phyloP scores from a whole-genome alignment of 2,888 invertebrate species.

The Spialia ferax region DNA sequence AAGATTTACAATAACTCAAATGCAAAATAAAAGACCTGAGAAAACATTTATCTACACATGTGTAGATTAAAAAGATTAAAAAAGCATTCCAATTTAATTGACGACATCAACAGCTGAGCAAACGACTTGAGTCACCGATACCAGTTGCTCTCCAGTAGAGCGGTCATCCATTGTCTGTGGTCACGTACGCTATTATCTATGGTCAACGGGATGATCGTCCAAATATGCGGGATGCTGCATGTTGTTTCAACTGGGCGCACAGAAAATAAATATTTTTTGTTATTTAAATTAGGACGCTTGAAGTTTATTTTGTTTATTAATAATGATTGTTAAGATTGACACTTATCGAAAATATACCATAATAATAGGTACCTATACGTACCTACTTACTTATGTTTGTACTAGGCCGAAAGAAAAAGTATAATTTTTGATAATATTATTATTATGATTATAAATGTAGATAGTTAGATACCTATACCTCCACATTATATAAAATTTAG shows the following conservation, averaged over 20 bases:
- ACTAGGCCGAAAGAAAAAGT: too few species aligned
- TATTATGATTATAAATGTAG: too few species aligned
- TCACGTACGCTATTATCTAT: constrained; percentile 73
- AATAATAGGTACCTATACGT: too few species aligned
- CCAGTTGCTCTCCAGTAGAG: constrained; percentile 46
- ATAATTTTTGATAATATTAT: too few species aligned
- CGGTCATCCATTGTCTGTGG: constrained; percentile 70
- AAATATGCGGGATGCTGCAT: constrained; percentile 75
- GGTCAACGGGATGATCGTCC: constrained; percentile 61
- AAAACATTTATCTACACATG: background rate
- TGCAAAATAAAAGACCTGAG: background rate
- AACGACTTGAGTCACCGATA: constrained; percentile 60
- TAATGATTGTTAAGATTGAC: background rate
- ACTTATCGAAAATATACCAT: background rate
- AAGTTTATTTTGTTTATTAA: constrained; percentile 27
- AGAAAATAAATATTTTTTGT: constrained; percentile 17
- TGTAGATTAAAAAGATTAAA: background rate
- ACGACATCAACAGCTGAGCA: constrained; percentile 59
- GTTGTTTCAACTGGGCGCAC: constrained; percentile 82
- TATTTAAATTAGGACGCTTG: constrained; percentile 30
- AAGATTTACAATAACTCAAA: background rate
- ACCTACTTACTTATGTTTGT: too few species aligned
- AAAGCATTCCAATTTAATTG: constrained; percentile 35
- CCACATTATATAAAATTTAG: too few species aligned
- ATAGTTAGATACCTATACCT: too few species aligned